phyloP scores from a whole-genome alignment of 1,140 invertebrate genomes.

The Bombus confusus region DNA sequence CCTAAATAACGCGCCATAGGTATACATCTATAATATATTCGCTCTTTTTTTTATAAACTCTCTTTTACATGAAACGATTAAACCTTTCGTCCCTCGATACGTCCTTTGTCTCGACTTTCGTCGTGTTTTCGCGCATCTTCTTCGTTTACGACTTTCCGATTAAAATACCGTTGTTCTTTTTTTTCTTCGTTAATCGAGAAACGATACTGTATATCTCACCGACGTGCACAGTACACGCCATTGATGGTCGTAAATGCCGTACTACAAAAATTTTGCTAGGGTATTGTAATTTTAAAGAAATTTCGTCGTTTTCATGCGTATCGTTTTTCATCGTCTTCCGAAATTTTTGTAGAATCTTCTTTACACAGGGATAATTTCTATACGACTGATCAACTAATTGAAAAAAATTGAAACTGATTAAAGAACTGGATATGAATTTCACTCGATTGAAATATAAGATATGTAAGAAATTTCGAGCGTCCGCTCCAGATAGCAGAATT shows the following conservation, averaged over 20 bases:
- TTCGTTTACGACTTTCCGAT: neutral
- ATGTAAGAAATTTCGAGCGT: neutral
- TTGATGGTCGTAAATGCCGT: slow-evolving; percentile 41
- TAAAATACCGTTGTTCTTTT: slow-evolving; percentile 1
- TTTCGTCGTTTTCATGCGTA: neutral
- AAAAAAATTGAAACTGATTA: neutral
- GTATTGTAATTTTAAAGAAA: neutral
- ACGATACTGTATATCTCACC: slow-evolving; percentile 7
- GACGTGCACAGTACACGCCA: slow-evolving; percentile 49
- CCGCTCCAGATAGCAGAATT: neutral
- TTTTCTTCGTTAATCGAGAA: slow-evolving; percentile 25
- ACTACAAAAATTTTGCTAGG: slow-evolving; percentile 11
- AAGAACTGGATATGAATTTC: neutral
- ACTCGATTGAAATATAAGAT: neutral
- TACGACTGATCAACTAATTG: neutral
- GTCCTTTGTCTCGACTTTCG: slow-evolving; percentile 44
- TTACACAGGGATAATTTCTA: neutral
- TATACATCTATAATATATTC: slow-evolving; percentile 63
- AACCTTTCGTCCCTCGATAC: slow-evolving; percentile 58
- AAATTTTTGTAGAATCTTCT: neutral
- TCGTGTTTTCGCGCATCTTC: slow-evolving; percentile 56
- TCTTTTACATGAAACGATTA: slow-evolving; percentile 63
- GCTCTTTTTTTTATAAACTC: slow-evolving; percentile 61
- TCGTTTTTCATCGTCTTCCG: neutral
- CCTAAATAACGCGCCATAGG: slow-evolving; percentile 62